Base-by-base conservation (phyloP, 2,888 invertebrate genomes). In the Salpingus planirostris region DNA sequence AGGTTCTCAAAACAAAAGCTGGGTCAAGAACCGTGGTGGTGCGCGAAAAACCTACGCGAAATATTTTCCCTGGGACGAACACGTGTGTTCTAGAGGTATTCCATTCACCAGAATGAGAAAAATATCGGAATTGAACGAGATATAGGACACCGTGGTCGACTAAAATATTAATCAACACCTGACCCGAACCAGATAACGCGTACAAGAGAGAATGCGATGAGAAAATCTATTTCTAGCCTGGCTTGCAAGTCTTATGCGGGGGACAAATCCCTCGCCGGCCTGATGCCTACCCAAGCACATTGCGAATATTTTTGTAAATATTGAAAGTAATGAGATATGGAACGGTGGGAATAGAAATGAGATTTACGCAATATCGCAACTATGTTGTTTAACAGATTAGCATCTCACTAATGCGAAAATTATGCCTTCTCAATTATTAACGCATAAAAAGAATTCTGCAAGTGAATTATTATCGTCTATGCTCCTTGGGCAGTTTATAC, bases 11-110 rank as follows among this genome's bases (percentile, higher is more conserved):
- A 55, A 54, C 54, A 54, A 55, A 46, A 53, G 54, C 50, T 55
- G 50, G 55, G 54, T 57, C 57, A 57, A 53, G 54, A 53, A 55
- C 57, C 57, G 47, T n/a, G n/a, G n/a, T n/a, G n/a, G 39, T 40
- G 24, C 15, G 18, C 13, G 24, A 42, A 36, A 51, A 45, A 50
- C 49, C 46, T 47, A 49, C 43, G 46, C 45, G 44, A 44, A 47
- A 44, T 36, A 42, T 47, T 47, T 47, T 37, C 34, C 29, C 31
- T 13, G n/a, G 29, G 23, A 15, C 12, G 21, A 23, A 13, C 25
- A 29, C 22, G 21, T 36, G 36, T 27, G 14, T 10, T 21, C 27
- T n/a, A 24, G 25, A 37, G 26, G 27, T 13, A 30, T 29, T 38
- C 35, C 47, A 48, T 45, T 45, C 40, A 45, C 36, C 36, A 43